phyloP scores from a whole-genome alignment of 2,797 vertebrate genomes.

The Salarias fasciatus region DNA sequence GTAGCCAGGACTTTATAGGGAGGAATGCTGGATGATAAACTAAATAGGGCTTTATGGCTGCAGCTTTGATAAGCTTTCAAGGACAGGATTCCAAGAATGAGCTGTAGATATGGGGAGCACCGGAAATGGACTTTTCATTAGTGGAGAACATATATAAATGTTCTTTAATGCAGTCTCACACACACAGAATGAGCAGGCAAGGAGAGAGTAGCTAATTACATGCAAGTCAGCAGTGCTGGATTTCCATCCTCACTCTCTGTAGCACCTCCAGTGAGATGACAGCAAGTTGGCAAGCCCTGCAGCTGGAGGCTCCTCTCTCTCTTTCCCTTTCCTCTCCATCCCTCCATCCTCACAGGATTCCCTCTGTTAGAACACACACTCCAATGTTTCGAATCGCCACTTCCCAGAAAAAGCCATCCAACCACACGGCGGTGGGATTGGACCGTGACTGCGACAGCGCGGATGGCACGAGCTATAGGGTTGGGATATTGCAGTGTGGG shows the following conservation, averaged over 20 bases:
- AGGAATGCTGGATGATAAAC: constrained; percentile 14
- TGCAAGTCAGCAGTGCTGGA: constrained; percentile 70
- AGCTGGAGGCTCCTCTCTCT: constrained; percentile 70
- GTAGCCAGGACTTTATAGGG: not conserved
- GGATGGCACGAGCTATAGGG: constrained; percentile 31
- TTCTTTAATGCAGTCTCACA: constrained; percentile 32
- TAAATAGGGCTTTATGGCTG: constrained; percentile 1
- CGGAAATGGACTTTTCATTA: constrained; percentile 16
- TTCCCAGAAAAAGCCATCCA: constrained; percentile 46
- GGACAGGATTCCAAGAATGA: constrained; percentile 22
- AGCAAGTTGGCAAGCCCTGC: constrained; percentile 76
- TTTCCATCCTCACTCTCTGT: constrained; percentile 71
- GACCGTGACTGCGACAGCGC: constrained; percentile 31
- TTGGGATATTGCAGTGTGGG: constrained; percentile 39
- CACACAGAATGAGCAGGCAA: constrained; percentile 34
- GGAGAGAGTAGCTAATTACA: constrained; percentile 67
- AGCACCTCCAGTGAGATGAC: constrained; percentile 78
- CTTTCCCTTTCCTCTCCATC: constrained; percentile 49
- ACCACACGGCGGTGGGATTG: constrained; percentile 42
- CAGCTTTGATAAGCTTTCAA: constrained; percentile 35
- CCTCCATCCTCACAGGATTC: constrained; percentile 76
- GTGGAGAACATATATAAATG: constrained; percentile 19
- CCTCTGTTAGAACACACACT: constrained; percentile 71
- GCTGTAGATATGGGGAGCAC: constrained; percentile 9
- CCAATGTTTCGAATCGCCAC: constrained; percentile 61